phyloP scores from a whole-genome alignment of 2,113 vertebrate species.

The Thunnus maccoyii region DNA sequence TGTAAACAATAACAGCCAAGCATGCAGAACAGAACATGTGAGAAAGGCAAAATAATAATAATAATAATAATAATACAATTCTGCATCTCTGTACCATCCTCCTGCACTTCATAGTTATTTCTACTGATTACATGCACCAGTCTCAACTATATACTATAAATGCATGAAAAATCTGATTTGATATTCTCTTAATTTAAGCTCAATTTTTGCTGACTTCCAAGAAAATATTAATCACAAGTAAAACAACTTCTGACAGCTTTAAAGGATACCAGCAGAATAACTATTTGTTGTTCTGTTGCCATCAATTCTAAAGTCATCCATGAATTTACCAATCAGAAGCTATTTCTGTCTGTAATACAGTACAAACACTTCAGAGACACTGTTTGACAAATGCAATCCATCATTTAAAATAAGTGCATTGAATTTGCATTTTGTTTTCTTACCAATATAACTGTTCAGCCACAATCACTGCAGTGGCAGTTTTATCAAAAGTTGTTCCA shows the following conservation, averaged over 20 bases:
- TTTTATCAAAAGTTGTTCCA: neutral
- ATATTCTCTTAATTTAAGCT: neutral
- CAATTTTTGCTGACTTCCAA: neutral
- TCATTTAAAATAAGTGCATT: neutral
- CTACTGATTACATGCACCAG: neutral
- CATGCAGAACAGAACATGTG: neutral
- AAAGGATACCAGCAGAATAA: neutral
- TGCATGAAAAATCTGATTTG: neutral
- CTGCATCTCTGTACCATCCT: neutral
- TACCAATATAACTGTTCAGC: neutral
- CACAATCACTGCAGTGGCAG: neutral
- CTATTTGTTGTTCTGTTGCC: neutral
- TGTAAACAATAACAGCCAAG: neutral
- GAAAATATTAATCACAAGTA: neutral
- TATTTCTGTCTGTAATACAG: slow-evolving; percentile 3
- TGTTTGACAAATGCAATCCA: slow-evolving; percentile 21
- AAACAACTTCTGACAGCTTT: neutral
- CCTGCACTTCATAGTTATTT: neutral
- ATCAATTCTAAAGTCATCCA: neutral
- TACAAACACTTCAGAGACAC: neutral
- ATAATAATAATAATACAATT: neutral
- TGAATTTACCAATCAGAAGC: neutral
- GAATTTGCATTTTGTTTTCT: neutral
- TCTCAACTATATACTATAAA: neutral
- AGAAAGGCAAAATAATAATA: neutral